Evolutionary conservation across 2,888 invertebrate species (phyloP), one percentile per base, ranked within the genome.

Genomic region (Drosophila trichaetosa): DNA sequence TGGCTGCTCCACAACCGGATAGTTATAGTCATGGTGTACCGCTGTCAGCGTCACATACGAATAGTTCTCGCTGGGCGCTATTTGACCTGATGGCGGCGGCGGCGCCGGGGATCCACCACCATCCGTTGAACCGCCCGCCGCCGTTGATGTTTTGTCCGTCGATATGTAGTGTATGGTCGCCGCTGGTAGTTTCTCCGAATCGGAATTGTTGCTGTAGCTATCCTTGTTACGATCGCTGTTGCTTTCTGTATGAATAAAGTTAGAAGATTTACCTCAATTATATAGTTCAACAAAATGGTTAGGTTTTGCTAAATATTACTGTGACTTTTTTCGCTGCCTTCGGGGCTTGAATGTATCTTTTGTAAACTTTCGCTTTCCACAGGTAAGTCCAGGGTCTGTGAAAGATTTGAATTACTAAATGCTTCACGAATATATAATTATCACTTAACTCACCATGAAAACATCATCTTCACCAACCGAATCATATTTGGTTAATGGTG

Each of bases 381-480:
- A 71, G 97, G 97, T 90, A 98, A 95, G 93, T 98, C 97, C 90
- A 98, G 94, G 83, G 98, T 97, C 98, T 98, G 94, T 1, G 93
- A 93, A 80, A 72, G 74, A 42, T 31, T 33, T 16, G 13, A 24
- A 60, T 54, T 49, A 38, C 31, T 24, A 4, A 40, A 56, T 3
- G 11, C 5, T 59, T 34, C 4, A 31, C 4, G 1, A 11, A 27
- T 38, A 38, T 18, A 8, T 33, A 24, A 31, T 18, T n/a, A n/a
- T 7, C 1, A 36, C 2, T 27, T 24, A 60, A 68, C 94, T 94
- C 93, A 98, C 98, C 97, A 98, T 98, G 94, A 98, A 98, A 87
- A 98, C 98, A 92, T 98, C 98, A 92, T 98, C 98, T 93, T 98
- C 98, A 78, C 97, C 97, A 77, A 96, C 96, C 90, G 97, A 95